phyloP scores from a whole-genome alignment of 2,113 vertebrate species.

The Seriola dumerili region DNA sequence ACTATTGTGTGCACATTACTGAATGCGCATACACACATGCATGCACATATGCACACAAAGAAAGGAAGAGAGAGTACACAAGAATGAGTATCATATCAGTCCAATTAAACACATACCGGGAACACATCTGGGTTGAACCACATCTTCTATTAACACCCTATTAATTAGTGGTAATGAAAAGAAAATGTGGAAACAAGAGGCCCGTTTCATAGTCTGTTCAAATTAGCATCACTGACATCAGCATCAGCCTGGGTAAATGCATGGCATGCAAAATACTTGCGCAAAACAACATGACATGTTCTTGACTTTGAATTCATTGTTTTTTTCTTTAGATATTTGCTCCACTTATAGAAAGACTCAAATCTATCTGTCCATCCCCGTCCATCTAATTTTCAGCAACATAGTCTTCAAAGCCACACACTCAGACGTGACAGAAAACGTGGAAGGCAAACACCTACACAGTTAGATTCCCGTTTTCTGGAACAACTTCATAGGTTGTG shows the following conservation, averaged over 20 bases:
- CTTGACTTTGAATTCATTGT: background rate
- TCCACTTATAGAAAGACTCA: background rate
- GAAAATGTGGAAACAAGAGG: background rate
- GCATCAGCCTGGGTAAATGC: background rate
- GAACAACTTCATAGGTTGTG: constrained; percentile 7
- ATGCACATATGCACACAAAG: background rate
- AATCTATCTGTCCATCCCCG: background rate
- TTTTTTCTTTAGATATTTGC: background rate
- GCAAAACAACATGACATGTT: background rate
- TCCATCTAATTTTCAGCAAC: background rate
- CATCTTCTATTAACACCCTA: constrained; percentile 27
- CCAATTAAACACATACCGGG: constrained; percentile 19
- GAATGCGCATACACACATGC: constrained; percentile 4
- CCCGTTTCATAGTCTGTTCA: background rate
- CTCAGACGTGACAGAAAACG: background rate
- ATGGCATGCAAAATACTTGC: background rate
- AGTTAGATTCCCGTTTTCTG: background rate
- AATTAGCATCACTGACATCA: background rate
- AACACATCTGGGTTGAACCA: constrained; percentile 36
- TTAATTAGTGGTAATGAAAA: constrained; percentile 30
- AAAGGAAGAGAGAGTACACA: background rate
- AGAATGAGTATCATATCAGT: background rate
- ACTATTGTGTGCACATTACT: background rate
- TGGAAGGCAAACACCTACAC: background rate
- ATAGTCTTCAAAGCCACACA: background rate